These are phyloP conservation scores for Saguinus midas DNA, from an alignment of 2,113 vertebrate species.

Conservation along the genomic window DNA sequence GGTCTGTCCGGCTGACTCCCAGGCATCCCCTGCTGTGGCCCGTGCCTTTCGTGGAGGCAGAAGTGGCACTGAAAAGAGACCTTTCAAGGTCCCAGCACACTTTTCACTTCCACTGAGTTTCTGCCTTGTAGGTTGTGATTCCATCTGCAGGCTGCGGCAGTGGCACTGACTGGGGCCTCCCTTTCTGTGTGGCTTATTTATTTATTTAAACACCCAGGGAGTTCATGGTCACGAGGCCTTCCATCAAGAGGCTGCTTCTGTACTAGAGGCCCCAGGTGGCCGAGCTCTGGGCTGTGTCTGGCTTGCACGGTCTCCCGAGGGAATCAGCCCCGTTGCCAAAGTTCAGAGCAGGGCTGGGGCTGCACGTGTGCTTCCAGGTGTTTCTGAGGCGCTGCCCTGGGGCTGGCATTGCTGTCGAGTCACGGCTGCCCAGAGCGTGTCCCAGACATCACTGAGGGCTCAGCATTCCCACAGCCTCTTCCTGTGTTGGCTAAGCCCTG, in stretches of 20 bases:
- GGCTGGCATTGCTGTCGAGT: not conserved
- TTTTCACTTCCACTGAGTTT: slow-evolving; percentile 26
- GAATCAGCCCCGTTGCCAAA: accelerated
- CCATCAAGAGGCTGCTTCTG: accelerated
- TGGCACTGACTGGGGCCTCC: accelerated
- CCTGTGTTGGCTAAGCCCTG: not conserved
- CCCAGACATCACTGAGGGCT: not conserved
- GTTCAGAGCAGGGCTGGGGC: not conserved
- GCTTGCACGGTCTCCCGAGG: not conserved
- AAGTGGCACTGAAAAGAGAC: not conserved
- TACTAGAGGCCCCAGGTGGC: too few relatives aligned
- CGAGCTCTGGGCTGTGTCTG: not conserved
- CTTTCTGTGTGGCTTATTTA: not conserved
- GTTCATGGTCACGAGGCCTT: not conserved
- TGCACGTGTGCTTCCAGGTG: accelerated
- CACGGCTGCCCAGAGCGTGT: not conserved
- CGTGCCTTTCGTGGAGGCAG: not conserved
- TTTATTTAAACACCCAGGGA: slow-evolving; percentile 39
- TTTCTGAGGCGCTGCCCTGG: not conserved
- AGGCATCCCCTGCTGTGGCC: accelerated
- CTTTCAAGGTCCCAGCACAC: not conserved
- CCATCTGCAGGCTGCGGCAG: too few relatives aligned
- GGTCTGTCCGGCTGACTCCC: not conserved
- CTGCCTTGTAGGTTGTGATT: not conserved
- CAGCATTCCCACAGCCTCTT: accelerated